Evolutionary conservation across 1,140 invertebrate genomes (phyloP).

Genomic region (Conus ventricosus): DNA sequence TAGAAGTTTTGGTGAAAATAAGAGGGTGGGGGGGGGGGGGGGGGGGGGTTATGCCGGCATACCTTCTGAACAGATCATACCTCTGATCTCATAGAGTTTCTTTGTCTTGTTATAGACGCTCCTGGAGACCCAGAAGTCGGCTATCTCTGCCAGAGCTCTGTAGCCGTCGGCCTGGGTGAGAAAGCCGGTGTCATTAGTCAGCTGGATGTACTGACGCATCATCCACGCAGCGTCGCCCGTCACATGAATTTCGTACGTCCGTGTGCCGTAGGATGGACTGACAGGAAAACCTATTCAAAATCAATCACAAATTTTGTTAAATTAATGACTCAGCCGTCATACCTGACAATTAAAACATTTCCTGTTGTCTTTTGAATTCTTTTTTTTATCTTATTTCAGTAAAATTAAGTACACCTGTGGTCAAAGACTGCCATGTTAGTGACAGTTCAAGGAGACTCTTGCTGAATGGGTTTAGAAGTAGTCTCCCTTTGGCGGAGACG

Average conservation of each 20-base stretch:
- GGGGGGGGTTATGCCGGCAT: too few species aligned
- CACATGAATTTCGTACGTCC: constrained; percentile 72
- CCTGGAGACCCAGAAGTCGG: constrained; percentile 72
- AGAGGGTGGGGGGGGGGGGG: too few species aligned
- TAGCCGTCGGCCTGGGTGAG: constrained; percentile 51
- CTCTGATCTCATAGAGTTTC: constrained; percentile 58
- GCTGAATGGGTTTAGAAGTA: too few species aligned
- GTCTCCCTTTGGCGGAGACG: too few species aligned
- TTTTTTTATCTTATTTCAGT: too few species aligned
- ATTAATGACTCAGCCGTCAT: not conserved
- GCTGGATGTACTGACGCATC: constrained; percentile 72
- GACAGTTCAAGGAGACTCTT: too few species aligned
- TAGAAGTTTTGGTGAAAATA: too few species aligned
- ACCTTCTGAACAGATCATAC: constrained; percentile 39
- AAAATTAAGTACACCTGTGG: too few species aligned
- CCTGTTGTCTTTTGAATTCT: too few species aligned
- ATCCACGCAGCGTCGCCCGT: constrained; percentile 75
- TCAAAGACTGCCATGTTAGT: too few species aligned
- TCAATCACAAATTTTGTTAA: not conserved
- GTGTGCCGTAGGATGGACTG: constrained; percentile 43
- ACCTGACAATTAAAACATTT: too few species aligned
- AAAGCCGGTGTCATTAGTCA: constrained; percentile 62
- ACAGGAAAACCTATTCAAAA: constrained; percentile 60
- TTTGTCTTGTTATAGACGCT: constrained; percentile 47
- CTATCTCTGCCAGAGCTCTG: constrained; percentile 69